Evolutionary conservation across 2,113 vertebrate species (phyloP).

Genomic region (Aegotheles bennettii): DNA sequence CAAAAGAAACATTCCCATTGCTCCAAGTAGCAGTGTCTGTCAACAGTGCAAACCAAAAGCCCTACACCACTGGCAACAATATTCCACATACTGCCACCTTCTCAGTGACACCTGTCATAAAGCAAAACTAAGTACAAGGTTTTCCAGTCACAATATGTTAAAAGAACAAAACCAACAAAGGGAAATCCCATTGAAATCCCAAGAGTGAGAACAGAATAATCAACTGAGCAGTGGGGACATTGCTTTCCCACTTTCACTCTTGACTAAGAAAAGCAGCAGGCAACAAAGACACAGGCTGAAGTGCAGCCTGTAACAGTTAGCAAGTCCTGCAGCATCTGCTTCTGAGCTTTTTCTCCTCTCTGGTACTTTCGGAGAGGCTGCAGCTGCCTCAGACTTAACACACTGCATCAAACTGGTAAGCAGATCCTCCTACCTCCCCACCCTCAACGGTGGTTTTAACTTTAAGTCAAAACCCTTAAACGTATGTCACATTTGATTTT

Average conservation of each 20-base stretch:
- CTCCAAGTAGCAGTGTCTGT: not conserved
- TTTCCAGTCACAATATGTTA: not conserved
- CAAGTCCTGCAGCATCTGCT: not conserved
- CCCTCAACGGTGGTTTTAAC: not conserved
- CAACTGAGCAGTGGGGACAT: not conserved
- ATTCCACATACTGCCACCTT: not conserved
- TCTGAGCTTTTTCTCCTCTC: not conserved
- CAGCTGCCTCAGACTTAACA: not conserved
- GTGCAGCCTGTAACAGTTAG: not conserved
- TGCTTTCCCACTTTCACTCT: not conserved
- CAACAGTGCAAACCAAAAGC: not conserved
- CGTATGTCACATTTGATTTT: slow-evolving; percentile 19
- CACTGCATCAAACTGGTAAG: not conserved
- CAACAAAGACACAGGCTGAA: not conserved
- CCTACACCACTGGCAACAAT: not conserved
- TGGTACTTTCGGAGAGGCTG: not conserved
- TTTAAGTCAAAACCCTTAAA: slow-evolving; percentile 7
- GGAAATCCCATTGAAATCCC: not conserved
- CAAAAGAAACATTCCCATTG: not conserved
- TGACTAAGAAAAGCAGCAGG: not conserved
- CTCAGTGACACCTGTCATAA: not conserved
- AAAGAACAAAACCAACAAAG: not conserved
- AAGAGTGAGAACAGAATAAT: not conserved
- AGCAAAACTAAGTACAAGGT: not conserved
- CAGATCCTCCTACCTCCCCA: not conserved